These are phyloP conservation scores for Odontocerum albicorne DNA, from an alignment of 2,888 invertebrate genomes.

Conservation along the genomic window DNA sequence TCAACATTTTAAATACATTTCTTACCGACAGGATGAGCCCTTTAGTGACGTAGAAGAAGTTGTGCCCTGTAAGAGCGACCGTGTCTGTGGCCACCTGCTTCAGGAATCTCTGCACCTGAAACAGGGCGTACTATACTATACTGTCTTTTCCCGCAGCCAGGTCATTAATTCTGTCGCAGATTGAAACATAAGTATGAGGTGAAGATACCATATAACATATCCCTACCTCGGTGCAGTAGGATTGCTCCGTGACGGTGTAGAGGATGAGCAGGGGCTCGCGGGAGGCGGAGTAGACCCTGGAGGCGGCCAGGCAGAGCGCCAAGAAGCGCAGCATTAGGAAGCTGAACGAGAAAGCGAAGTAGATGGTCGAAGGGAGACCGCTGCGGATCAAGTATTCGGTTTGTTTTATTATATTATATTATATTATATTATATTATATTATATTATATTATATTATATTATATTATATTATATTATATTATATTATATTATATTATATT, in stretches of 20 bases:
- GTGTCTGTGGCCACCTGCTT: conserved; percentile 59
- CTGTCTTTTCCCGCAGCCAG: neutral
- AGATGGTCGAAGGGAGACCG: conserved; percentile 58
- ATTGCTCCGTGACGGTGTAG: conserved; percentile 55
- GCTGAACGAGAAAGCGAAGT: conserved; percentile 67
- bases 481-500: no score
- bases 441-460: no score
- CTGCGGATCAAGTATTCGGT: conserved; percentile 41
- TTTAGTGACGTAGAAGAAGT: conserved; percentile 58
- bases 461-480: no score
- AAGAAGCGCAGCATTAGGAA: conserved; percentile 63
- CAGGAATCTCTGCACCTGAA: conserved; percentile 60
- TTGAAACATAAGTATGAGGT: neutral
- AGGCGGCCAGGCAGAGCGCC: conserved; percentile 64
- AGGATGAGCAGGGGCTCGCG: conserved; percentile 52
- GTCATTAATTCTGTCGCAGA: neutral
- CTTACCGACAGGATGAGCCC: conserved; percentile 60
- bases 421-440: no score
- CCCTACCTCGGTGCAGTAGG: conserved; percentile 64
- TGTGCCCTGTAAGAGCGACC: conserved; percentile 61
- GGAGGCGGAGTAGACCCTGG: conserved; percentile 61
- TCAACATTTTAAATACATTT: no score
- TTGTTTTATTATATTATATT: no score
- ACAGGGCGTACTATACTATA: no score
- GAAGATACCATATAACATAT: conserved; percentile 2